Evolutionary conservation across 2,888 invertebrate genomes (phyloP).

Genomic region (Uloborus plumipes): DNA sequence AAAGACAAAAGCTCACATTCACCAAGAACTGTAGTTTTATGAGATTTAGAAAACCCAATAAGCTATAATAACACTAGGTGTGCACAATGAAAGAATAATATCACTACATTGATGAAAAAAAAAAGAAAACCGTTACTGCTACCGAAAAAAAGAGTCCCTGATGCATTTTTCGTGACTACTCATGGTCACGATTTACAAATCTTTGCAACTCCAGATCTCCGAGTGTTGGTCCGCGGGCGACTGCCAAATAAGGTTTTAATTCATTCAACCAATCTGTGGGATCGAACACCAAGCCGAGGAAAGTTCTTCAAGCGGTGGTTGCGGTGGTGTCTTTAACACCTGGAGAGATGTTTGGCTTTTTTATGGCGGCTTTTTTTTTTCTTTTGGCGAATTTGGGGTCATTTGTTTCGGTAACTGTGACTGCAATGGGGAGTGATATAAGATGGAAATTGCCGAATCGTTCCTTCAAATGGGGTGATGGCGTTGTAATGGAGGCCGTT

Average conservation of each 20-base stretch:
- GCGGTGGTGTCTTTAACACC: constrained; percentile 35
- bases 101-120: background rate
- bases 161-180: constrained; percentile 41
- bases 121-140: constrained; percentile 17
- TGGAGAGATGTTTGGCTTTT: constrained; percentile 23
- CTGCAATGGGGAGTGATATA: background rate
- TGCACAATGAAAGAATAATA: too few relatives aligned
- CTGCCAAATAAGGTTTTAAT: constrained; percentile 9
- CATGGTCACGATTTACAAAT: constrained; percentile 34
- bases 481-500: constrained; percentile 37
- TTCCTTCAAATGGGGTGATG: background rate
- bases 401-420: constrained; percentile 43
- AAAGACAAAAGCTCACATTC: too few relatives aligned
- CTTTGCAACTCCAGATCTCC: background rate
- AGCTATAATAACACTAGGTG: too few relatives aligned
- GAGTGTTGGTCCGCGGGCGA: background rate
- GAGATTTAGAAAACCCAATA: too few relatives aligned
- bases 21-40: too few relatives aligned
- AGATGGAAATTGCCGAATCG: background rate
- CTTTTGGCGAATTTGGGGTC: constrained; percentile 45
- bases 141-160: constrained; percentile 12
- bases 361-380: too few relatives aligned
- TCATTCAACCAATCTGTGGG: constrained; percentile 25
- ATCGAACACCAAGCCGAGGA: constrained; percentile 16
- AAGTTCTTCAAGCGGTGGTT: background rate